Evolutionary conservation across 2,888 invertebrate genomes (phyloP).

Genomic region (Formica aserva): DNA sequence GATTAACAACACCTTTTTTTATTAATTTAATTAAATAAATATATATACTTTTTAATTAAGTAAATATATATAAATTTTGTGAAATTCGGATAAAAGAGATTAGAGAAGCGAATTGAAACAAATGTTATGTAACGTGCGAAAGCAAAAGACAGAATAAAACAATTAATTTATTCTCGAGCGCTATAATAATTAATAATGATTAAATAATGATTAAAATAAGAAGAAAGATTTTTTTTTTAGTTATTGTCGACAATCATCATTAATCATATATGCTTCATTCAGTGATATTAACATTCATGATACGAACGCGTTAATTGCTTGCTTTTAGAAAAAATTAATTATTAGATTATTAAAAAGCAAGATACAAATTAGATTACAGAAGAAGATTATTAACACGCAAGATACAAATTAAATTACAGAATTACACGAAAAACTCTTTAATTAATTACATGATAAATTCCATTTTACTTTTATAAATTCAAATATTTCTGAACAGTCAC

Average conservation of each 20-base stretch:
- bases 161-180: background rate
- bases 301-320: background rate
- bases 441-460: constrained; percentile 8
- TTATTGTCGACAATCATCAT: background rate
- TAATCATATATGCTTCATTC: background rate
- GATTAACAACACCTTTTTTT: background rate
- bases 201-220: constrained; percentile 7
- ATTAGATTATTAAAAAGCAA: background rate
- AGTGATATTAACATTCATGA: background rate
- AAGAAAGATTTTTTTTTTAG: background rate
- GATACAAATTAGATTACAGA: background rate
- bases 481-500: constrained; percentile 83
- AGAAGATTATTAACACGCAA: too few relatives aligned
- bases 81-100: background rate
- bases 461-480: constrained; percentile 9
- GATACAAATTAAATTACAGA: background rate
- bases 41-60: background rate
- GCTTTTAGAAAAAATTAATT: background rate
- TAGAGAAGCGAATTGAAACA: background rate
- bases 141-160: background rate
- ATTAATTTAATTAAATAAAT: background rate
- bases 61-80: background rate
- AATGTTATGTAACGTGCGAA: background rate
- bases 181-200: background rate
- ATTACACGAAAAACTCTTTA: background rate